These are phyloP conservation scores for Pyrocephalus nanus DNA, from an alignment of 2,797 vertebrate species.

Conservation along the genomic window DNA sequence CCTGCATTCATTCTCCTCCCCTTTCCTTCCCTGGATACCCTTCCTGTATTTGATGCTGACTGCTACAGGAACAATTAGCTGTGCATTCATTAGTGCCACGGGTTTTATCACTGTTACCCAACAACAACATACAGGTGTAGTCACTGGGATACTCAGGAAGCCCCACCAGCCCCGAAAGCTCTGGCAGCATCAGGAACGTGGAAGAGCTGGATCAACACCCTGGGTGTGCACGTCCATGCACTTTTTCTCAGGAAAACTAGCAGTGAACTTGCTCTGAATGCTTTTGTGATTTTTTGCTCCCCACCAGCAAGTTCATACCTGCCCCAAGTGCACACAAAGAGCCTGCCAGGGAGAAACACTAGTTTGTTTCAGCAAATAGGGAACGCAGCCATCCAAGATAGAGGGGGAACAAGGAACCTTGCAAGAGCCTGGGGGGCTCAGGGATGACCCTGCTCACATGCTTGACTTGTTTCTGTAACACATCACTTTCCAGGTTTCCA, in stretches of 20 bases:
- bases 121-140: not conserved
- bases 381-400: not conserved
- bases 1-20: not conserved
- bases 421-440: not conserved
- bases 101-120: not conserved
- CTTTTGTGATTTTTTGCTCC: not conserved
- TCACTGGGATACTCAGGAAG: not conserved
- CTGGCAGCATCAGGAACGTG: not conserved
- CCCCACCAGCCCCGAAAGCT: not conserved
- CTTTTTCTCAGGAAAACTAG: not conserved
- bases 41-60: not conserved
- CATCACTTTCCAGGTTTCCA: constrained; percentile 83
- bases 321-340: not conserved
- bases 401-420: not conserved
- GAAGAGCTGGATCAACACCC: not conserved
- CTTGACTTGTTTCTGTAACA: not conserved
- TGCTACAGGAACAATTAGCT: not conserved
- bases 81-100: not conserved
- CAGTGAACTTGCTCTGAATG: not conserved
- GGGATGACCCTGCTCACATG: not conserved
- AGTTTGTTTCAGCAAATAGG: not conserved
- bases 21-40: not conserved
- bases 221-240: not conserved
- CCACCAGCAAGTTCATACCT: not conserved
- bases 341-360: not conserved